phyloP scores from a whole-genome alignment of 1,140 invertebrate species.

The Leptestheria dahalacensis region DNA sequence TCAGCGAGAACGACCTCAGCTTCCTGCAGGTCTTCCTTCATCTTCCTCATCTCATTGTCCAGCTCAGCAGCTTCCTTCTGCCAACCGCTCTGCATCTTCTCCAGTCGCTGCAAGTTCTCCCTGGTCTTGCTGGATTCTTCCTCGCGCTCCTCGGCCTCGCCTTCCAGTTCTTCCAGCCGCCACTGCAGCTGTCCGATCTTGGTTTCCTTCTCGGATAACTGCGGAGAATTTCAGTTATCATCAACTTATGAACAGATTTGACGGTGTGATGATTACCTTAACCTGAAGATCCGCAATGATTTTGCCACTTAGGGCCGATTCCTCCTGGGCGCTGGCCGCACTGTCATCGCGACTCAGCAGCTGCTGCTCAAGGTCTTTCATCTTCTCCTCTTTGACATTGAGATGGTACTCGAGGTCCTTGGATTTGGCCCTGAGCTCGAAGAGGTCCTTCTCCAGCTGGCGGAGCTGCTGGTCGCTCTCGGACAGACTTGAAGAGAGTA shows the following conservation, averaged over 20 bases:
- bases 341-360: neutral
- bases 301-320: neutral
- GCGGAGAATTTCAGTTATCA: neutral
- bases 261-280: neutral
- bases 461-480: neutral
- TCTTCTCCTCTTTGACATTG: neutral
- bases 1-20: slow-evolving; percentile 11
- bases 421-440: slow-evolving; percentile 6
- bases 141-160: neutral
- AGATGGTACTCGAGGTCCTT: slow-evolving; percentile 7
- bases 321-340: neutral
- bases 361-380: neutral
- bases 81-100: neutral
- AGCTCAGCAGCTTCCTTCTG: neutral
- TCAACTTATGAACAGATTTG: neutral
- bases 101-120: neutral
- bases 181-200: neutral
- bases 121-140: neutral
- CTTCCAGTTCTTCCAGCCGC: neutral
- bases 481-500: too few species aligned
- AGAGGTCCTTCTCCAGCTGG: neutral
- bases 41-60: neutral
- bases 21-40: slow-evolving; percentile 12
- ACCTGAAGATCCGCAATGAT: neutral
- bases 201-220: neutral